phyloP scores from a whole-genome alignment of 2,113 vertebrate genomes.

The Sylvia atricapilla region DNA sequence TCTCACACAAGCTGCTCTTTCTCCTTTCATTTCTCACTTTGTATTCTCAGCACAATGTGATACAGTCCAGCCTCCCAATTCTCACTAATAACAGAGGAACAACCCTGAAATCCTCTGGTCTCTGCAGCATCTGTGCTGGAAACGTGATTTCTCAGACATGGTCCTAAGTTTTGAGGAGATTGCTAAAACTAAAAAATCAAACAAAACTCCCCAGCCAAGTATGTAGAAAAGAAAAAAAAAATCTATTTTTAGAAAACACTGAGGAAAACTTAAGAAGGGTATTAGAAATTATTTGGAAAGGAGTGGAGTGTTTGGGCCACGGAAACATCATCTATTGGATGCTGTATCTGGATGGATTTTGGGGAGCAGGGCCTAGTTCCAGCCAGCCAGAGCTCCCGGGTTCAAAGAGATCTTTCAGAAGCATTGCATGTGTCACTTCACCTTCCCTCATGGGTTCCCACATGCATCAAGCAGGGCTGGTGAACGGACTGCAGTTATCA shows the following conservation, averaged over 20 bases:
- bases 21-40: conserved; percentile 35
- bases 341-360: background rate
- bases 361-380: background rate
- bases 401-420: background rate
- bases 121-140: background rate
- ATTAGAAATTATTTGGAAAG: background rate
- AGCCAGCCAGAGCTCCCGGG: background rate
- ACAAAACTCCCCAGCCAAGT: fast-evolving
- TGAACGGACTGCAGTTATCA: background rate
- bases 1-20: background rate
- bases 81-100: background rate
- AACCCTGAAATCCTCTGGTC: background rate
- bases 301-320: background rate
- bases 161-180: background rate
- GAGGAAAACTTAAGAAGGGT: background rate
- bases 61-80: background rate
- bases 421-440: background rate
- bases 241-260: background rate
- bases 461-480: background rate
- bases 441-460: background rate
- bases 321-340: background rate
- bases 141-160: background rate
- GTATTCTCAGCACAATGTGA: background rate
- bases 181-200: background rate
- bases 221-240: background rate